Conservation (phyloP, 2,888 invertebrate genomes). For the Latheticus oryzae region DNA sequence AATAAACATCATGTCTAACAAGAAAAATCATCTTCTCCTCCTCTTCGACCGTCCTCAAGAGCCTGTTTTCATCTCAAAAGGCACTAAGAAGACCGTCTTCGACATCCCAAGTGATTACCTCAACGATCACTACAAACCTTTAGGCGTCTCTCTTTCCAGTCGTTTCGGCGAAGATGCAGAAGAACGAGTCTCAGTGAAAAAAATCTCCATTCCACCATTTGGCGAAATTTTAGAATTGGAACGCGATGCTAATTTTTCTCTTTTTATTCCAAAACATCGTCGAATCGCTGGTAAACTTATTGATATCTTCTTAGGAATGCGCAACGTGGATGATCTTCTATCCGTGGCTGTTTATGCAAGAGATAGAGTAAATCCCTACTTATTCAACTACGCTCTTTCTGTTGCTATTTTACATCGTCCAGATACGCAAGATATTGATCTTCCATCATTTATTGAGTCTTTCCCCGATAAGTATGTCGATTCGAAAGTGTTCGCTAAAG, state of each 20-base stretch:
- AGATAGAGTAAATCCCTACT: slow-evolving; percentile 80
- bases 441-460: slow-evolving; percentile 81
- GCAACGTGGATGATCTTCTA: slow-evolving; percentile 76
- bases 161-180: slow-evolving; percentile 71
- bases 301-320: slow-evolving; percentile 77
- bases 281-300: slow-evolving; percentile 78
- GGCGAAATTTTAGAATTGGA: slow-evolving; percentile 70
- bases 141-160: slow-evolving; percentile 71
- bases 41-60: slow-evolving; percentile 82
- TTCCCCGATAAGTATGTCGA: slow-evolving; percentile 89
- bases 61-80: slow-evolving; percentile 81
- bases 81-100: slow-evolving; percentile 72
- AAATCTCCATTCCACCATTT: slow-evolving; percentile 70
- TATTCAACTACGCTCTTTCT: slow-evolving; percentile 84
- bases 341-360: slow-evolving; percentile 78
- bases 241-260: slow-evolving; percentile 76
- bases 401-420: slow-evolving; percentile 80
- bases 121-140: slow-evolving; percentile 69
- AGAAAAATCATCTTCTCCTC: slow-evolving; percentile 62
- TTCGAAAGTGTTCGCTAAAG: slow-evolving; percentile 76
- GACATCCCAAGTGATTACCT: slow-evolving; percentile 71
- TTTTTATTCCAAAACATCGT: slow-evolving; percentile 79
- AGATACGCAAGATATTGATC: slow-evolving; percentile 76
- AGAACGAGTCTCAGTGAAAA: slow-evolving; percentile 69
- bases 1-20: slow-evolving; percentile 1